Percentiles rank a stretch among this genome's conserved stretches.
phyloP scores from a whole-genome alignment of 2,888 invertebrate genomes.

The Amphimallon solstitiale region DNA sequence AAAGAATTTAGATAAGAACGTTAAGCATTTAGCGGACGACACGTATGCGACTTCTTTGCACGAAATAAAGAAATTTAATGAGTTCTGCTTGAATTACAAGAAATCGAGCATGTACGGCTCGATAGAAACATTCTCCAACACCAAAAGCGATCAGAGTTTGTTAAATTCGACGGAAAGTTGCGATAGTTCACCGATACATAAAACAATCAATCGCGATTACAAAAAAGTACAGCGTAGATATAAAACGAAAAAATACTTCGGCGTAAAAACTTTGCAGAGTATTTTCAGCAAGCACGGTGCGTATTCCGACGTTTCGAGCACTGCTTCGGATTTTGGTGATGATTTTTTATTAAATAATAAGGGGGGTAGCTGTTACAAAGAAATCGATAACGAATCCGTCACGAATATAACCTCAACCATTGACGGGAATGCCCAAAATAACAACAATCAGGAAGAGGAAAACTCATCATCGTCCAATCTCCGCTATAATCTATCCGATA shows the following conservation, averaged over 20 bases:
- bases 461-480: not conserved
- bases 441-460: conserved; percentile 24
- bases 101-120: conserved; percentile 52
- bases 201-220: conserved; percentile 59
- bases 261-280: conserved; percentile 64
- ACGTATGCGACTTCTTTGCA: conserved; percentile 39
- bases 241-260: conserved; percentile 64
- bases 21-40: conserved; percentile 43
- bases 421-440: conserved; percentile 29
- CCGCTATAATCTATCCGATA: conserved; percentile 48
- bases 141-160: conserved; percentile 62
- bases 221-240: conserved; percentile 65
- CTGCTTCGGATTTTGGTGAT: conserved; percentile 59
- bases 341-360: conserved; percentile 44
- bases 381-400: conserved; percentile 27
- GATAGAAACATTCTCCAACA: conserved; percentile 59
- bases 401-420: not conserved
- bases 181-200: conserved; percentile 69
- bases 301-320: conserved; percentile 63
- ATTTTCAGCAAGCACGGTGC: conserved; percentile 62
- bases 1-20: conserved; percentile 51
- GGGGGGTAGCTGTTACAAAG: conserved; percentile 33
- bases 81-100: conserved; percentile 48
- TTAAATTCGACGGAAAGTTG: conserved; percentile 60
- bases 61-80: conserved; percentile 50